A percentile compares a stretch with the other conserved stretches of the same genome.
Conservation (phyloP, 2,113 vertebrate species). For the Prinia subflava region DNA sequence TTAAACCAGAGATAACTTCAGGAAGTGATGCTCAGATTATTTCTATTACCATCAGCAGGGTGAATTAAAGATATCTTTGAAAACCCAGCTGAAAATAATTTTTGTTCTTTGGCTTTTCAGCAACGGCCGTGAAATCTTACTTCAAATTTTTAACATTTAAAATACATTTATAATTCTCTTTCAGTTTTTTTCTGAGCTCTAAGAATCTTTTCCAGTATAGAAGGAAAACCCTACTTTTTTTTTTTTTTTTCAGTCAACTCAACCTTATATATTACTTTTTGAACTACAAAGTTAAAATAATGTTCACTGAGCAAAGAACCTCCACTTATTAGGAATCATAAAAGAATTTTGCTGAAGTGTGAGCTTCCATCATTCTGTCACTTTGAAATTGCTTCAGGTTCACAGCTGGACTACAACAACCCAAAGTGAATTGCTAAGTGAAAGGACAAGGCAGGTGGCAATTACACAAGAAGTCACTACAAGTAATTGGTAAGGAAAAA, state of each 20-base stretch:
- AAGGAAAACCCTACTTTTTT: not conserved
- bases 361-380: slow-evolving; percentile 29
- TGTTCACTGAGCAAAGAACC: not conserved
- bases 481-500: not conserved
- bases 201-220: not conserved
- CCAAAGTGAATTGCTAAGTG: not conserved
- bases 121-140: not conserved
- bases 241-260: not conserved
- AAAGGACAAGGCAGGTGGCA: not conserved
- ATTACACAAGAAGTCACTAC: not conserved
- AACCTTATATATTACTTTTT: not conserved
- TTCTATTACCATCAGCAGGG: not conserved
- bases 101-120: not conserved
- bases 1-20: not conserved
- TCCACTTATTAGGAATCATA: not conserved
- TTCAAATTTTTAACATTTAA: not conserved
- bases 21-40: not conserved
- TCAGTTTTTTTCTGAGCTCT: not conserved
- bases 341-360: slow-evolving; percentile 16
- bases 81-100: not conserved
- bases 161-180: not conserved
- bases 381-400: slow-evolving; percentile 10
- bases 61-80: not conserved
- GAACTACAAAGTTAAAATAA: not conserved
- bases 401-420: not conserved